Base-by-base conservation (phyloP, 2,797 vertebrate species). In the Malacoraja senta region DNA sequence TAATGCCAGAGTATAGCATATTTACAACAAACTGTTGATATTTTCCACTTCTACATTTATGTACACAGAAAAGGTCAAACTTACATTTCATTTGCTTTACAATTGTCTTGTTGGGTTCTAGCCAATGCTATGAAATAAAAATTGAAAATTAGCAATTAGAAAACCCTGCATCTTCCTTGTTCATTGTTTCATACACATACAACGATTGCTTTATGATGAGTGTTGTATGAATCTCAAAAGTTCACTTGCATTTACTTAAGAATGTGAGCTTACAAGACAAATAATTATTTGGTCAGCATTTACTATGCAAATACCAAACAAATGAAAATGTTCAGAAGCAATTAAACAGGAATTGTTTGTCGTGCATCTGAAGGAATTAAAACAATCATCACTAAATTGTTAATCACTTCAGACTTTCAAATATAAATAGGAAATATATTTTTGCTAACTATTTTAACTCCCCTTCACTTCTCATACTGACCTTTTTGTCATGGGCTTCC, bases 61-160 rank as follows among this genome's bases (percentile, higher is more conserved):
- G 76, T 6, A 76, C 65, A 26, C 4, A 32, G 94, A 29, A n/a
- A 93, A 93, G 94, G 92, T 93, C 94, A 93, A 93, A 98, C 98
- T 99, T 97, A 99, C 99, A 98, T 97, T 99, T 99, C 98, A 99
- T 98, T 96, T 99, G 99, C 95, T 98, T 98, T 96, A 95, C 97
- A 95, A 99, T 96, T 15, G 98, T 96, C 95, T 99, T 99, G 95
- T 98, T 99, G 94, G 98, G 98, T 95, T 99, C 98, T 95, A 99
- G 97, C 99, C 99, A 99, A 95, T 99, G 99, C 99, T 99, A 95
- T 83, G 94, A 95, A 96, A 95, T 77, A 93, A 78, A 94, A 92
- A 94, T 80, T 38, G 83, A 35, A 93, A 38, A 93, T 32, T 93
- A 10, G 65, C 79, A 93, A 93, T 93, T 93, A 74, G 94, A 58